Base-by-base conservation (phyloP, 1,140 invertebrate species). In the Macrotrachela quadricornifera region DNA sequence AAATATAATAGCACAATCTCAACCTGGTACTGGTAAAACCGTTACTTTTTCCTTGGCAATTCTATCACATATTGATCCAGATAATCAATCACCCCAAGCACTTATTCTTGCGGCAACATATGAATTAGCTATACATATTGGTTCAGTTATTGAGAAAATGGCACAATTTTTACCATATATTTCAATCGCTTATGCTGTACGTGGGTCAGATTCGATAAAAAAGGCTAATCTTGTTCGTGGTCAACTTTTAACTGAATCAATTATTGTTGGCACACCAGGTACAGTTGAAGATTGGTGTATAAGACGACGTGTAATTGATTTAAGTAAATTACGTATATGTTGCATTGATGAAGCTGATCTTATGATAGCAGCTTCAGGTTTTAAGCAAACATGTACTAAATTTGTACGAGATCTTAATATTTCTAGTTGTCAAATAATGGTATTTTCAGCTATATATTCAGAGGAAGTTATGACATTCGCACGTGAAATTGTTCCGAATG, bases 1-100 rank as follows among this genome's bases (percentile, higher is more conserved):
- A 66, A 96, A 99, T 71, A 83, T 99, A 78, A 95, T 99, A 61
- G 92, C 92, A 6, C 92, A 99, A 69, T 92, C 88, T 52, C 92
- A 97, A 63, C 94, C 86, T 56, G 92, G 92, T 49, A 99, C 92
- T 56, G 92, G 92, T 45, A 97, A 99, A 78, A 97, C 92, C 11
- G 91, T 92, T 50, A 87, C 91, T 10, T 97, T 99, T 76, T 81
- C 91, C 11, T 72, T 97, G 41, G 87, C 90, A 4, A 92, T 95
- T 85, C 69, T 97, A 15, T 88, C 82, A 62, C 73, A 88, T 62
- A 84, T 96, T 1, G 81, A 96, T 67, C 64, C 79, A 1, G 72
- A 64, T 17, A 74, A 80, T 58, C 72, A 79, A 57, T 81, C 83
- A 68, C 83, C 88, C 49, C 63, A 79, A 77, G 81, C 82, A 15